Conservation (phyloP, 2,888 invertebrate genomes). For the Ypsolopha scabrella region DNA sequence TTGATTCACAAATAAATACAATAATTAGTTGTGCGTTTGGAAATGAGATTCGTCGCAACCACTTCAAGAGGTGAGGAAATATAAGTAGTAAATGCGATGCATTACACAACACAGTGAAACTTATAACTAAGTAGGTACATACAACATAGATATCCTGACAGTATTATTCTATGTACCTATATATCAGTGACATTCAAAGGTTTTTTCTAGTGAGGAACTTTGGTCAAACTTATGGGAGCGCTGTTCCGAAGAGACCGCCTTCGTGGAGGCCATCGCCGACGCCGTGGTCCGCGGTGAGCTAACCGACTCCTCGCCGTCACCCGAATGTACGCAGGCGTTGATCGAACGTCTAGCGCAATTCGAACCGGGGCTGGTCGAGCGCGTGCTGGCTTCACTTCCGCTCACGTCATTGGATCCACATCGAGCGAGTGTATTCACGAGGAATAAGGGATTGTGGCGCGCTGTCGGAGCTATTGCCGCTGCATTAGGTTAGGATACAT, state of each 20-base stretch:
- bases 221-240: constrained; percentile 57
- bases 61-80: too few relatives aligned
- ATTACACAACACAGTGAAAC: too few relatives aligned
- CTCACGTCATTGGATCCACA: constrained; percentile 54
- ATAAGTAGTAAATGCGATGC: too few relatives aligned
- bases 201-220: constrained; percentile 39
- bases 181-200: not conserved
- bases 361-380: constrained; percentile 75
- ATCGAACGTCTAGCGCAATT: constrained; percentile 74
- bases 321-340: constrained; percentile 72
- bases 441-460: constrained; percentile 46
- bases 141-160: too few relatives aligned
- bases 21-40: too few relatives aligned
- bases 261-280: constrained; percentile 74
- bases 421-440: constrained; percentile 50
- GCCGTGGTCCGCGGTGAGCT: constrained; percentile 75
- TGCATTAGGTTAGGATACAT: constrained; percentile 38
- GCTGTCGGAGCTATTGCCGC: constrained; percentile 55
- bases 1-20: too few relatives aligned
- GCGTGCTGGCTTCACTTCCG: constrained; percentile 70
- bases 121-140: too few relatives aligned
- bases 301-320: constrained; percentile 66
- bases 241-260: constrained; percentile 62
- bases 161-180: too few relatives aligned
- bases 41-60: too few relatives aligned